phyloP scores from a whole-genome alignment of 1,140 invertebrate species.

The Drosophila azteca region DNA sequence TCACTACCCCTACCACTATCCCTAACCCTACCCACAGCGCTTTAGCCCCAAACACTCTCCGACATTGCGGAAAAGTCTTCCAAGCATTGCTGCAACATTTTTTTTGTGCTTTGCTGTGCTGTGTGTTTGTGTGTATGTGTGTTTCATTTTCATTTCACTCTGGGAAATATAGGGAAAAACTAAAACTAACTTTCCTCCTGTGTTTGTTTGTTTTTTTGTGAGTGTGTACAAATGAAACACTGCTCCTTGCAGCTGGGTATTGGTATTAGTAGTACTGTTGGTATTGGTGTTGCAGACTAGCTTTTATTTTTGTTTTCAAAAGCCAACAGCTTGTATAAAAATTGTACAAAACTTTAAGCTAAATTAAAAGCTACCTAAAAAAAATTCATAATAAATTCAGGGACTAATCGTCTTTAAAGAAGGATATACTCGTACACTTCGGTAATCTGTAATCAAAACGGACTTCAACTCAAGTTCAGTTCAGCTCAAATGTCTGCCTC shows the following conservation, averaged over 20 bases:
- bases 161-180: slow-evolving; percentile 28
- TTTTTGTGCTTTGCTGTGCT: slow-evolving; percentile 3
- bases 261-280: slow-evolving; percentile 12
- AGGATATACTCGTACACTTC: too few species aligned
- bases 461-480: too few species aligned
- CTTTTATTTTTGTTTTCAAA: slow-evolving; percentile 44
- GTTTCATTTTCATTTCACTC: not conserved
- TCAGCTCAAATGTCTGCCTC: not conserved
- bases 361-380: slow-evolving; percentile 19
- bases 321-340: slow-evolving; percentile 46
- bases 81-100: slow-evolving; percentile 39
- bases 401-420: not conserved
- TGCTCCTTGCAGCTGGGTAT: slow-evolving; percentile 17
- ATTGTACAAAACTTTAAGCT: slow-evolving; percentile 31
- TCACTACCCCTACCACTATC: not conserved
- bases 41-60: slow-evolving; percentile 45
- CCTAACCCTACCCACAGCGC: not conserved
- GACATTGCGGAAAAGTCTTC: slow-evolving; percentile 66
- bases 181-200: slow-evolving; percentile 28
- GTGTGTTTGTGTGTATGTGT: slow-evolving; percentile 15
- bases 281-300: slow-evolving; percentile 33
- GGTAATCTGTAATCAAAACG: too few species aligned
- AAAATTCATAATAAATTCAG: not conserved
- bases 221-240: slow-evolving; percentile 55
- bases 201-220: slow-evolving; percentile 41